Evolutionary conservation across 2,888 invertebrate species (phyloP), one percentile per base, ranked within the genome.

Genomic region (Petrophora chlorosata): DNA sequence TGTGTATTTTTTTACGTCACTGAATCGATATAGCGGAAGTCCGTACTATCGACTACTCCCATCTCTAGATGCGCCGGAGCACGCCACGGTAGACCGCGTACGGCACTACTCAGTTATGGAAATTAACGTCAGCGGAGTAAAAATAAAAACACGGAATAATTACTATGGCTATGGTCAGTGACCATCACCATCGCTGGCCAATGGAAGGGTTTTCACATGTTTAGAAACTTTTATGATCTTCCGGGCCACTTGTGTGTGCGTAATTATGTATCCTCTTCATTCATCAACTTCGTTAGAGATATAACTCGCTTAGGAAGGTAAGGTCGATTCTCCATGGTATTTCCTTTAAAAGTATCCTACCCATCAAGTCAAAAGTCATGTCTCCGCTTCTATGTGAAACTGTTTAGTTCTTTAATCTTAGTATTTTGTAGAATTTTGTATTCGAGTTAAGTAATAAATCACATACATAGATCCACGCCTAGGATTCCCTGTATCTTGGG

Each of bases 131-230:
- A 73, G 71, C 62, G 65, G 63, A 73, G 78, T 79, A 79, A 84
- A 73, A 87, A 86, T 82, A 87, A 86, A 87, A 86, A 87, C 82
- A 85, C 67, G 53, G 65, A 69, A 76, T 80, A 85, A 86, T 86
- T 86, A 81, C 53, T 65, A 76, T 69, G 71, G 79, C 63, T 71
- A 77, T 85, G 83, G 76, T 73, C 82, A 82, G 69, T 83, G 85
- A 76, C 69, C 82, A 82, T 75, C 76, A 70, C 76, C 71, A 80
- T 79, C 72, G 73, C 72, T 77, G 8, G 26, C 63, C 59, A 75
- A 73, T 67, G 59, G 54, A 76, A 80, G 76, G 79, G 80, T 72
- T 73, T 63, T 12, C 23, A 16, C 68, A 58, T 63, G 50, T 57
- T 71, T 59, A 61, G 53, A 73, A 67, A 67, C n/a, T 59, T 69